phyloP scores from a whole-genome alignment of 2,113 vertebrate species.

The Oxygymnocypris stewartii region DNA sequence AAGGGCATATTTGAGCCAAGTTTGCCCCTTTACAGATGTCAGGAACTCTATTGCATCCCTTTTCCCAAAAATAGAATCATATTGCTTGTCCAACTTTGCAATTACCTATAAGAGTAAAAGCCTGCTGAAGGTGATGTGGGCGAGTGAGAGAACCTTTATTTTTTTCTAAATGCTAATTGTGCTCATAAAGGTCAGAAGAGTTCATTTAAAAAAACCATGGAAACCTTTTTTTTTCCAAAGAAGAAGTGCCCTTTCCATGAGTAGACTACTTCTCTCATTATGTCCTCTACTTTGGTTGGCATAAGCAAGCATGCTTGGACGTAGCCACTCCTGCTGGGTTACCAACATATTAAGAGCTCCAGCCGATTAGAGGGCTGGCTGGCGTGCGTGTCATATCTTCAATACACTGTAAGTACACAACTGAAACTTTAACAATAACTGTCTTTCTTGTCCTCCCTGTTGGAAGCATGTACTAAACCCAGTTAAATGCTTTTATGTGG shows the following conservation, averaged over 20 bases:
- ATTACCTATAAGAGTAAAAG: constrained; percentile 41
- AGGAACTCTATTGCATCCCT: background rate
- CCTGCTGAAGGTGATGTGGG: constrained; percentile 60
- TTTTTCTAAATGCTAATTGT: constrained; percentile 87
- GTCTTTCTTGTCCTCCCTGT: background rate
- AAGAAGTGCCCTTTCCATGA: constrained; percentile 75
- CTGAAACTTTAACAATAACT: background rate
- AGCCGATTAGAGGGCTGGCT: background rate
- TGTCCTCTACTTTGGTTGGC: constrained; percentile 62
- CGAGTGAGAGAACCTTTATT: constrained; percentile 71
- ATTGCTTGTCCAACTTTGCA: constrained; percentile 37
- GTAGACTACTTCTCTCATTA: constrained; percentile 72
- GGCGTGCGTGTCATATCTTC: background rate
- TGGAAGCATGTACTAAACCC: background rate
- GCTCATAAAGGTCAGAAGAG: constrained; percentile 82
- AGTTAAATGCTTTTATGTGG: constrained; percentile 19
- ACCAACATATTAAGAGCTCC: background rate
- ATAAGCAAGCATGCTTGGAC: constrained; percentile 33
- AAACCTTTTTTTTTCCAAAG: constrained; percentile 64
- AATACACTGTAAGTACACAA: background rate
- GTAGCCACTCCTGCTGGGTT: background rate
- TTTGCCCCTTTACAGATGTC: constrained; percentile 19
- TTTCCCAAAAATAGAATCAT: background rate
- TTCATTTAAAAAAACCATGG: constrained; percentile 75
- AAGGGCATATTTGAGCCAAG: background rate